phyloP scores from a whole-genome alignment of 2,113 vertebrate genomes.

The Tetrao urogallus region DNA sequence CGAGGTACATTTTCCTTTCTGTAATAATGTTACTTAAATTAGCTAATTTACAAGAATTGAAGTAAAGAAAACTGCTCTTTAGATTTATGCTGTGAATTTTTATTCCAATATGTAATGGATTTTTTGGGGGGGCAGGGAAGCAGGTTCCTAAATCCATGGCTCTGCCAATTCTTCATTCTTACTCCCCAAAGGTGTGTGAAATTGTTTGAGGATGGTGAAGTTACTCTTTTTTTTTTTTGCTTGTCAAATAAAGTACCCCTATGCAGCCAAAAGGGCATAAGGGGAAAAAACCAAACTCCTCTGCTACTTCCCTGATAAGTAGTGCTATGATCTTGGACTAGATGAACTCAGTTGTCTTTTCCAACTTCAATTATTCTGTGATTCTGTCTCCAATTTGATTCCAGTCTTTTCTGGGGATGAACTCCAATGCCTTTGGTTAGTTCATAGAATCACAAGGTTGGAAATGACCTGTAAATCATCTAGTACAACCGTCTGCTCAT shows the following conservation, averaged over 20 bases:
- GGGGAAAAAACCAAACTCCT: too few relatives aligned
- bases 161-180: not conserved
- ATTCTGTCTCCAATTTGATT: not conserved
- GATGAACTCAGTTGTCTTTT: too few relatives aligned
- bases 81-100: not conserved
- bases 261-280: too few relatives aligned
- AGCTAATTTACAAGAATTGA: not conserved
- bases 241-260: too few relatives aligned
- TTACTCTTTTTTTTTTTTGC: too few relatives aligned
- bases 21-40: not conserved
- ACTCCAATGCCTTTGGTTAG: not conserved
- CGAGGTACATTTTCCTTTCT: not conserved
- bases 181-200: not conserved
- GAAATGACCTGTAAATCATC: too few relatives aligned
- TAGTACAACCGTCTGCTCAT: too few relatives aligned
- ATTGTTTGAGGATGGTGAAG: too few relatives aligned
- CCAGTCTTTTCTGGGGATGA: not conserved
- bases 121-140: not conserved
- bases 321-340: not conserved
- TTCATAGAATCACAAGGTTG: too few relatives aligned
- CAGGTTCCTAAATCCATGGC: not conserved
- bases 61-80: not conserved
- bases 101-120: fast-evolving
- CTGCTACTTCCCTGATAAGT: not conserved
- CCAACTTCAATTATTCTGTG: not conserved